Evolutionary conservation across 2,888 invertebrate genomes (phyloP).

Genomic region (Meghimatium bilineatum): DNA sequence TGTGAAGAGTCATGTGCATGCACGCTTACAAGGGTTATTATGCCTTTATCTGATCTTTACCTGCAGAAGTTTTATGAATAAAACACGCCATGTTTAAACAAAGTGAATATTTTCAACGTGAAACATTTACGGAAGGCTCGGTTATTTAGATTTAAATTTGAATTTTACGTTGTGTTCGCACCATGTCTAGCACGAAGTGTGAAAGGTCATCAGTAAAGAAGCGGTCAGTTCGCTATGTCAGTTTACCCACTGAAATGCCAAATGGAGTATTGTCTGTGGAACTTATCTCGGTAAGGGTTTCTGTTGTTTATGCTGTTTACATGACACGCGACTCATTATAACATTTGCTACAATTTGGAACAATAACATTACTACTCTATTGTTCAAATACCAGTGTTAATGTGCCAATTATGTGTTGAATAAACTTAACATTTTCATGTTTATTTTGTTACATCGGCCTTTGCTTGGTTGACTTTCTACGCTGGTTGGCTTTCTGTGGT

Average conservation of each 20-base stretch:
- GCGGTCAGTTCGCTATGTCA: conserved; percentile 16
- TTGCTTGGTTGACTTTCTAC: too few species aligned
- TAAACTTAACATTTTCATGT: too few species aligned
- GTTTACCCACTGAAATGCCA: conserved; percentile 32
- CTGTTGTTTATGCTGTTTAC: neutral
- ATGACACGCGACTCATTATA: neutral
- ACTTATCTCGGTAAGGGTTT: conserved; percentile 37
- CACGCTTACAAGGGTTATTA: too few species aligned
- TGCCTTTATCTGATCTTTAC: too few species aligned
- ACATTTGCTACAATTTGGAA: too few species aligned
- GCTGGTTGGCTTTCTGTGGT: too few species aligned
- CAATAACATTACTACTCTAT: too few species aligned
- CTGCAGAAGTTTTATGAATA: too few species aligned
- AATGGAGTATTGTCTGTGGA: conserved; percentile 28
- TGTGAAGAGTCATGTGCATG: too few species aligned
- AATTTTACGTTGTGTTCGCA: neutral
- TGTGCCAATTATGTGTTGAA: too few species aligned
- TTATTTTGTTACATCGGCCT: too few species aligned
- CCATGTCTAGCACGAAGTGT: conserved; percentile 1
- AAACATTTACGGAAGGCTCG: neutral
- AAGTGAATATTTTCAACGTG: neutral
- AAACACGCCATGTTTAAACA: neutral
- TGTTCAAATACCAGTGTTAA: too few species aligned
- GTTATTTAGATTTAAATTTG: neutral
- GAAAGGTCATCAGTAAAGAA: neutral